Percentiles rank a stretch among this genome's conserved stretches.
These are phyloP conservation scores for Heterodera schachtii DNA, from an alignment of 1,140 invertebrate species.

Conservation along the genomic window DNA sequence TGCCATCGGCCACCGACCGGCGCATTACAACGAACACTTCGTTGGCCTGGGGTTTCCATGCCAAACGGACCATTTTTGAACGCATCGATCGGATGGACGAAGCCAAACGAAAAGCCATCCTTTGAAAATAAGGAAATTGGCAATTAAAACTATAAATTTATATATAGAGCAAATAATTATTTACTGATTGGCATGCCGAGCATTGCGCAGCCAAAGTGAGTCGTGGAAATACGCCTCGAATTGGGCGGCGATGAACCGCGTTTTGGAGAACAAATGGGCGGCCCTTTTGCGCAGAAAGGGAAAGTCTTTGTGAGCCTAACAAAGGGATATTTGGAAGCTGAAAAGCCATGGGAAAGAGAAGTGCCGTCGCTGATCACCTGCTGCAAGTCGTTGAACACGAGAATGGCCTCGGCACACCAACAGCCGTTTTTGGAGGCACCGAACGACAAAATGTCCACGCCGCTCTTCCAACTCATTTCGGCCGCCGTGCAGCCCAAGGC, in stretches of 20 bases:
- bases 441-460: slow-evolving; percentile 34
- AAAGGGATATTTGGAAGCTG: background rate
- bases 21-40: slow-evolving; percentile 38
- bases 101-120: background rate
- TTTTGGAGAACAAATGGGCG: slow-evolving; percentile 35
- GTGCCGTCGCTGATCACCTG: background rate
- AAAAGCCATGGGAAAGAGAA: no score
- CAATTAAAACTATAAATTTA: background rate
- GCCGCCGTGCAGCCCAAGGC: slow-evolving; percentile 28
- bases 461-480: slow-evolving; percentile 35
- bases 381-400: slow-evolving; percentile 34
- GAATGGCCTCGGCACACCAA: slow-evolving; percentile 35
- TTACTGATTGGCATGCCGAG: slow-evolving; percentile 30
- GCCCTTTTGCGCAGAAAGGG: slow-evolving; percentile 33
- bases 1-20: slow-evolving; percentile 13
- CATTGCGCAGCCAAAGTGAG: slow-evolving; percentile 32
- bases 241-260: slow-evolving; percentile 35
- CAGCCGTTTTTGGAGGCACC: slow-evolving; percentile 36
- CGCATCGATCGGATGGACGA: background rate
- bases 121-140: background rate
- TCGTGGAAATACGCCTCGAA: slow-evolving; percentile 37
- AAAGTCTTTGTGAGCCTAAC: slow-evolving; percentile 22
- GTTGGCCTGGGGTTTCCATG: slow-evolving; percentile 29
- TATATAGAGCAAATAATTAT: background rate
- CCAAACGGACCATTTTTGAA: slow-evolving; percentile 14